These are phyloP conservation scores for Drosophila ficusphila DNA, from an alignment of 1,140 invertebrate species.

Conservation along the genomic window DNA sequence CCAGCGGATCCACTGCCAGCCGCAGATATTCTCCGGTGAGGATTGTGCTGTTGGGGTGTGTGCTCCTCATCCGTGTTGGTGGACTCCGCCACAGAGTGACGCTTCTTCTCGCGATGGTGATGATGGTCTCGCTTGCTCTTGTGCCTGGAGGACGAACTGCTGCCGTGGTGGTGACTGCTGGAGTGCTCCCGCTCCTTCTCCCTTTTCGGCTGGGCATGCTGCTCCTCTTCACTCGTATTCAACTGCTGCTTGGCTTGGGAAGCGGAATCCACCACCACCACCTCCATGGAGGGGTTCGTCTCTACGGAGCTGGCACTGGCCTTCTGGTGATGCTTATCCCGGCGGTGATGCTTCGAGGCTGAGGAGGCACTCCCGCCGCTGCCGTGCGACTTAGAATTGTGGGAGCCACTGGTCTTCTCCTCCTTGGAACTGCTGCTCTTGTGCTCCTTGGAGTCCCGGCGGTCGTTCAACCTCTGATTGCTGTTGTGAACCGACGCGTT, in stretches of 20 bases:
- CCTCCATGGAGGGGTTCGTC: slow-evolving; percentile 20
- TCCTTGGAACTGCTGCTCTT: slow-evolving; percentile 53
- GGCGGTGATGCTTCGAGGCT: slow-evolving; percentile 64
- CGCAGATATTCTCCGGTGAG: slow-evolving; percentile 61
- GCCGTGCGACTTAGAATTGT: slow-evolving; percentile 48
- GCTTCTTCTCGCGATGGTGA: slow-evolving; percentile 79
- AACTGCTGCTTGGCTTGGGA: slow-evolving; percentile 24
- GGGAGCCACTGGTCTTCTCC: slow-evolving; percentile 44
- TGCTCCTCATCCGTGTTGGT: slow-evolving; percentile 75
- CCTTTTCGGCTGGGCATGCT: slow-evolving; percentile 37
- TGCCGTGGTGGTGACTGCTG: slow-evolving; percentile 65
- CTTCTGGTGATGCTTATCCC: slow-evolving; percentile 65
- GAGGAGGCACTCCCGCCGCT: slow-evolving; percentile 39
- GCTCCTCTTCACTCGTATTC: slow-evolving; percentile 70
- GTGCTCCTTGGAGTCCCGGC: slow-evolving; percentile 90
- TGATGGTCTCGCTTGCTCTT: slow-evolving; percentile 77
- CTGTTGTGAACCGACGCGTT: slow-evolving; percentile 18
- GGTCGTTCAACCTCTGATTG: slow-evolving; percentile 84
- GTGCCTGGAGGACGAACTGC: slow-evolving; percentile 59
- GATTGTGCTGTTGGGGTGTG: slow-evolving; percentile 46
- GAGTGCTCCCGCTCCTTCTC: slow-evolving; percentile 39
- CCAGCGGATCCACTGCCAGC: slow-evolving; percentile 55
- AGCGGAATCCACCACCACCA: background rate
- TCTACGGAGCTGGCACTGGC: slow-evolving; percentile 37
- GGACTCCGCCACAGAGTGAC: slow-evolving; percentile 73